Evolutionary conservation across 2,113 vertebrate genomes (phyloP), one percentile per base, ranked within the genome.

Genomic region (Sialia sialis): DNA sequence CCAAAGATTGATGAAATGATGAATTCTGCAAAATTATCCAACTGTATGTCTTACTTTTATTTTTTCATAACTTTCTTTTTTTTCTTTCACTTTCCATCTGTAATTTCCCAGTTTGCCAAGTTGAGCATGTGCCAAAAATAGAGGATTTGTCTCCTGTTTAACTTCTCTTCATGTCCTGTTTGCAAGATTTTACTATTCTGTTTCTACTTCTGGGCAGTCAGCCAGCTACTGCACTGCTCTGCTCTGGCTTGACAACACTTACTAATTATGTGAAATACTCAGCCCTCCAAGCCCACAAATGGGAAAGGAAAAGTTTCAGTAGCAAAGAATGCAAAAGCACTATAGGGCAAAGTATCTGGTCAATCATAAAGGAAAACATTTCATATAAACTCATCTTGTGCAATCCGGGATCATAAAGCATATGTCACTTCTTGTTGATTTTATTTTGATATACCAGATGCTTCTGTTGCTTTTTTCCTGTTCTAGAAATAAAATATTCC

Each of bases 141-240:
- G 67, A 86, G 69, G 83, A 91, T 96, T 93, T 95, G 54, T 95
- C 83, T 96, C 88, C 85, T 96, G 83, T 92, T 97, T 95, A 96
- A 93, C 95, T 97, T 96, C 74, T 95, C 52, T 92, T 96, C 88
- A 87, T 94, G 69, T 96, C 67, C 91, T 89, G 74, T 96, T 96
- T 97, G 85, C 87, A 96, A 86, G 95, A 97, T 93, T 96, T 93
- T 96, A 86, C 94, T 95, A 66, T 93, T 94, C 85, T 94, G 49
- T 94, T 96, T 96, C 70, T 86, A 64, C 48, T 96, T 77, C 94
- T 91, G 87, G 94, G 96, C 96, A 83, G 52, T 62, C 64, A 90
- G 95, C 96, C 96, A 97, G 46, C 60, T 91, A 77, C 58, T 76
- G 80, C 63, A 84, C 60, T 87, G 63, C 84, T 93, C 89, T 96